Base-by-base conservation (phyloP, 2,888 invertebrate species). In the Lycocerus yunnanus region DNA sequence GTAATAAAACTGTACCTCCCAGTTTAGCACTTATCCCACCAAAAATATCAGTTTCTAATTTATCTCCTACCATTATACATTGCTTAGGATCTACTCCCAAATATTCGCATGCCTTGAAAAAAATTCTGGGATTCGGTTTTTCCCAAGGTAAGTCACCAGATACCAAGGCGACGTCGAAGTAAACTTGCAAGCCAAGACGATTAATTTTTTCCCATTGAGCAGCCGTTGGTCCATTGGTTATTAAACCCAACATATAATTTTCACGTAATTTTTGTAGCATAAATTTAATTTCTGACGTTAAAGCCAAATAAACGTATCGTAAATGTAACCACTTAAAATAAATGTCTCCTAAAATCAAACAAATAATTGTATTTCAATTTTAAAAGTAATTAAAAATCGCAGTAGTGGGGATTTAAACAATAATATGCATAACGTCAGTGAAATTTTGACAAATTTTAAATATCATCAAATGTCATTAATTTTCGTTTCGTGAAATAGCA, bases 191-290 rank as follows among this genome's bases (percentile, higher is more conserved):
- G 69, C 91, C 90, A 78, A 95, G 89, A 79, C 90, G 91, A 76
- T 91, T 90, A 78, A 96, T 90, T 88, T 96, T 96, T 88, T 96
- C 96, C 95, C 96, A 95, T 87, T 96, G 96, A 43, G 94, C 93
- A 78, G 92, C 91, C 74, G 95, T 95, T 11, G 95, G 93, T 66
- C 96, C 96, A 87, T 96, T 96, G 81, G 95, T 95, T 84, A 96
- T 94, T 82, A 96, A 89, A 80, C 92, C 95, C 81, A 96, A 88
- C 80, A 92, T 89, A 86, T 94, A 96, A 84, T 92, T 91, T 85
- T 92, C 90, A 82, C 93, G 91, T 81, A 96, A 88, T 73, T 91
- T 90, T 82, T 90, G 89, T 77, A 96, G 88, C 82, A 96, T 89
- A 77, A 90, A 89, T 81, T 91, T 88, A 76, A 93, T 92, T 80